Evolutionary conservation across 2,888 invertebrate genomes (phyloP).

Genomic region (Yponomeuta plumbellus): DNA sequence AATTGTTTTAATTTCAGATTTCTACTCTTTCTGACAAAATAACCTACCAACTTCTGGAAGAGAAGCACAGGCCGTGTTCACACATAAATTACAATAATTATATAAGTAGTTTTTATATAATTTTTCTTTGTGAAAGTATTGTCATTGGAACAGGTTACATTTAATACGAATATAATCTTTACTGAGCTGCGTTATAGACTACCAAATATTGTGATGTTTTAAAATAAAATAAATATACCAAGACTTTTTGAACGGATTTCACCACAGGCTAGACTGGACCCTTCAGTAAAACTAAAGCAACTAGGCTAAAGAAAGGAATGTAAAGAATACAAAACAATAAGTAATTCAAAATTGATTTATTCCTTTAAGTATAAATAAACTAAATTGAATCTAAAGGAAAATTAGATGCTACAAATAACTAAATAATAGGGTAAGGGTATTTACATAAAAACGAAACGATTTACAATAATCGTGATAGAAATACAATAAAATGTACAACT

Average conservation of each 20-base stretch:
- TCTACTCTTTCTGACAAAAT: not conserved
- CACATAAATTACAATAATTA: slow-evolving; percentile 4
- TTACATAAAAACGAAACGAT: slow-evolving; percentile 56
- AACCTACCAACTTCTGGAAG: not conserved
- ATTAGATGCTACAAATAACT: slow-evolving; percentile 53
- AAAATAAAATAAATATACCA: not conserved
- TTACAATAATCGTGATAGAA: slow-evolving; percentile 40
- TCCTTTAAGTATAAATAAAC: slow-evolving; percentile 64
- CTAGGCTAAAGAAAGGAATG: slow-evolving; percentile 28
- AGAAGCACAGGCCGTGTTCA: not conserved
- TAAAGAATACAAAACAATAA: slow-evolving; percentile 41
- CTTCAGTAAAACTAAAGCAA: slow-evolving; percentile 34
- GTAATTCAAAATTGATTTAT: slow-evolving; percentile 63
- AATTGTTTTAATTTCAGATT: too few relatives aligned
- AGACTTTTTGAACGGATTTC: slow-evolving; percentile 33
- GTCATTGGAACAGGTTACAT: slow-evolving; percentile 46
- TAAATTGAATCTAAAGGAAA: slow-evolving; percentile 64
- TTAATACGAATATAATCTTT: not conserved
- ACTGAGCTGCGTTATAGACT: not conserved
- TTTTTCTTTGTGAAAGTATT: slow-evolving; percentile 37
- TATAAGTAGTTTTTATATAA: slow-evolving; percentile 6
- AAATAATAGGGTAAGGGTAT: slow-evolving; percentile 56
- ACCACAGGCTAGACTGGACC: slow-evolving; percentile 46
- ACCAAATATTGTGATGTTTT: not conserved
- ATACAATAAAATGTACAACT: slow-evolving; percentile 67